A percentile compares a stretch with the other conserved stretches of the same genome.
Conservation (phyloP, 2,888 invertebrate species). For the Melanostoma scalare region DNA sequence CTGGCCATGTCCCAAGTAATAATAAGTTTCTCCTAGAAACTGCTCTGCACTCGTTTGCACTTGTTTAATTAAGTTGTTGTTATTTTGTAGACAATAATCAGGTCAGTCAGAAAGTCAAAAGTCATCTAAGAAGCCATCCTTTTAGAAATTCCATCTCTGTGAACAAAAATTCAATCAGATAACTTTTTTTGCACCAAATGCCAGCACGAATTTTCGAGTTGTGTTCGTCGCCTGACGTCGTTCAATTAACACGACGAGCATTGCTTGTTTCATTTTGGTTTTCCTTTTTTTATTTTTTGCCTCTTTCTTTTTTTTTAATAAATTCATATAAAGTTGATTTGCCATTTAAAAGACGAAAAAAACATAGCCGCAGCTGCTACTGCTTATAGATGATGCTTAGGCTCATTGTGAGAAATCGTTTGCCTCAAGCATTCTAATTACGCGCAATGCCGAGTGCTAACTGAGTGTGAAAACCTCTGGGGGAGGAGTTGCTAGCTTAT, state of each 20-base stretch:
- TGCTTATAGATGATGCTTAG: background rate
- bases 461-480: conserved; percentile 48
- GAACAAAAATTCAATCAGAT: conserved; percentile 54
- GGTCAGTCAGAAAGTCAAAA: conserved; percentile 33
- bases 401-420: conserved; percentile 34
- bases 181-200: conserved; percentile 21
- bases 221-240: conserved; percentile 34
- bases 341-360: conserved; percentile 23
- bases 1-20: no score
- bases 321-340: conserved; percentile 54
- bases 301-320: conserved; percentile 37
- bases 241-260: conserved; percentile 53
- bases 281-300: background rate
- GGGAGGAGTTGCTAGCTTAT: background rate
- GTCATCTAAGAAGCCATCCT: conserved; percentile 33
- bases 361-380: conserved; percentile 19
- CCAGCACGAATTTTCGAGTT: conserved; percentile 40
- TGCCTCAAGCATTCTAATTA: conserved; percentile 58
- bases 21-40: no score
- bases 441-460: conserved; percentile 35
- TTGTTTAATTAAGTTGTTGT: background rate
- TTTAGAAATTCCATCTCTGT: conserved; percentile 45
- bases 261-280: background rate
- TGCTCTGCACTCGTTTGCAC: no score
- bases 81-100: conserved; percentile 5